Evolutionary conservation across 2,888 invertebrate species (phyloP), one percentile per base, ranked within the genome.

Genomic region (Athetis lepigone): DNA sequence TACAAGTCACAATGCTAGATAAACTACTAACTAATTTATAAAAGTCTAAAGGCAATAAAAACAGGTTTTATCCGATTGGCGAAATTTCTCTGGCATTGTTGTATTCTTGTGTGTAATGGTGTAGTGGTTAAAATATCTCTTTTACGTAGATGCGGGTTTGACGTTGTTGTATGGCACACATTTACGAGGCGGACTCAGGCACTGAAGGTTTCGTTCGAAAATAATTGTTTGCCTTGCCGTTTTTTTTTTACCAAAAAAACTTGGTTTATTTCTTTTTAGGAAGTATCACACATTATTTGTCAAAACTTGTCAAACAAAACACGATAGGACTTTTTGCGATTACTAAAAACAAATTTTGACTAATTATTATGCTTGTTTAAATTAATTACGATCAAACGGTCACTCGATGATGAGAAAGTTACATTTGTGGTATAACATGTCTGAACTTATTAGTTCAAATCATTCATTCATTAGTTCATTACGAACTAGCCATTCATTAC

Each of bases 331-430:
- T 13, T 25, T 55, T 62, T n/a, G 37, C 39, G 39, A 29, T 60
- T 67, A 73, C 43, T 3, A 16, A 29, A n/a, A 36, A 67, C 60
- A 73, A 73, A 70, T 67, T 49, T 39, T 16, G 46, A 47, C 33
- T 51, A 60, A 73, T 60, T 56, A 45, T 39, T 40, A 40, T 45
- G 8, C 42, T 49, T 21, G 51, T 55, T 55, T 18, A 23, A 40
- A 55, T 19, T 60, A 55, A 73, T 70, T 60, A 43, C 8, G 25
- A 46, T 27, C 18, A 21, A 50, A 37, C 59, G 7, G 13, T 50
- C 50, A 46, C 1, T 9, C 16, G 27, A 7, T 39, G 18, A 57
- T 29, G n/a, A 60, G 74, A 70, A 67, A 70, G 68, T 67, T 9
- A 52, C 0, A 1, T 43, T 23, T 52, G 72, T 33, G 62, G 52